Base-by-base conservation (phyloP, 1,140 invertebrate genomes). In the Lycorma delicatula region DNA sequence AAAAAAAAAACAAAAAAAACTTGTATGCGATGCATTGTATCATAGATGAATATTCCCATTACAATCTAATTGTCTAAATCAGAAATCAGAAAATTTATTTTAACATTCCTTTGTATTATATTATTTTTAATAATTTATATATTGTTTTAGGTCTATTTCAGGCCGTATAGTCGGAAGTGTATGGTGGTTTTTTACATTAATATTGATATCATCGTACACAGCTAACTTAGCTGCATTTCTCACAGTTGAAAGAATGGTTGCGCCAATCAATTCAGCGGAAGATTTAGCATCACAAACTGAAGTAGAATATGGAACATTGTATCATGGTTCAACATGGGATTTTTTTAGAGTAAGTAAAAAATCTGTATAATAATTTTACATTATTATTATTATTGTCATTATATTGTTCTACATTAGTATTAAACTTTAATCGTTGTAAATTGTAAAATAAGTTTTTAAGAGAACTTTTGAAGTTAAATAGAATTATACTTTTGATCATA, bases 121-220 rank as follows among this genome's bases (percentile, higher is more conserved):
- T 46, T 23, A 18, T 27, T 2, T n/a, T n/a, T n/a, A n/a, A n/a
- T n/a, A n/a, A n/a, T n/a, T n/a, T n/a, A n/a, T n/a, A n/a, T n/a
- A 67, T 66, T 16, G 22, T 58, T 58, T 47, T 69, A 92, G 90
- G 68, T 93, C 93, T 1, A 81, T 94, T 56, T 93, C 91, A 1
- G 95, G 95, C 3, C 79, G 96, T 27, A 93, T 98, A 65, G 93
- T 97, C 0, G 93, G 93, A 2, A 91, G 91, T 48, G 93, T 95
- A 0, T 99, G 96, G 96, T 99, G 96, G 95, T 98, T 99, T 75
- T 99, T 99, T 73, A 97, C 95, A 0, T 79, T 99, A 20, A 98
- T 99, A 67, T 81, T 99, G 56, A 95, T 98, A 59, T 97, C 94
- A 34, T 98, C 94, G 12, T 99, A 98, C 74, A 98, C 96, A 16